phyloP scores from a whole-genome alignment of 2,888 invertebrate genomes.

The Sphaerophoria rueppellii region DNA sequence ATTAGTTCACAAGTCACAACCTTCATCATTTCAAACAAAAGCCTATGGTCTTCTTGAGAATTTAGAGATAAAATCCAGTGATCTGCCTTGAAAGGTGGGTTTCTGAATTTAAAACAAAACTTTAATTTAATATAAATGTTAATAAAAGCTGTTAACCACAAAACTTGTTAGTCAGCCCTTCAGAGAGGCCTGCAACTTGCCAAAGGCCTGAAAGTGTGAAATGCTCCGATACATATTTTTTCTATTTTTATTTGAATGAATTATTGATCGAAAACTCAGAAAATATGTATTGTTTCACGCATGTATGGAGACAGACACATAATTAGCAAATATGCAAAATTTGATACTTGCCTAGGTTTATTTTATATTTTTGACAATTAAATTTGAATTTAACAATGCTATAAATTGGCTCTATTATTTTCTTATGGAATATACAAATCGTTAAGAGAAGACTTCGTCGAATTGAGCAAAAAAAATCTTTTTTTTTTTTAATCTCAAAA shows the following conservation, averaged over 20 bases:
- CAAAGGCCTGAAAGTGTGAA: slow-evolving; percentile 14
- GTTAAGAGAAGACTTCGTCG: neutral
- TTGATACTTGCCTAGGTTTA: neutral
- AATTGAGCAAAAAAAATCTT: neutral
- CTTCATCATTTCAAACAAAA: slow-evolving; percentile 20
- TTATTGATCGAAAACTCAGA: slow-evolving; percentile 19
- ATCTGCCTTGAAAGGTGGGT: slow-evolving; percentile 22
- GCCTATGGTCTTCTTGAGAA: slow-evolving; percentile 13
- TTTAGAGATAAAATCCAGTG: slow-evolving; percentile 2
- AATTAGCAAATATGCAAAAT: slow-evolving; percentile 25
- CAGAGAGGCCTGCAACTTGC: slow-evolving; percentile 15
- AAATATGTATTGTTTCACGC: slow-evolving; percentile 24
- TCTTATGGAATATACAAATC: neutral
- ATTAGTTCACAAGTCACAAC: slow-evolving; percentile 33
- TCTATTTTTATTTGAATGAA: slow-evolving; percentile 14
- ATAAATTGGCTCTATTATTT: slow-evolving; percentile 7
- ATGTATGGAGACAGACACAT: neutral
- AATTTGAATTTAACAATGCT: slow-evolving; percentile 1
- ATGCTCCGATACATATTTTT: neutral
- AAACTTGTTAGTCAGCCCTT: slow-evolving; percentile 19
- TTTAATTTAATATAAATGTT: slow-evolving; percentile 10
- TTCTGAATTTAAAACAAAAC: slow-evolving; percentile 15
- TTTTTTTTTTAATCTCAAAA: neutral
- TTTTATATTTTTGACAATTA: neutral
- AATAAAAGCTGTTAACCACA: slow-evolving; percentile 17